These are phyloP conservation scores for Dynastes maya DNA, from an alignment of 2,888 invertebrate genomes.

Conservation along the genomic window DNA sequence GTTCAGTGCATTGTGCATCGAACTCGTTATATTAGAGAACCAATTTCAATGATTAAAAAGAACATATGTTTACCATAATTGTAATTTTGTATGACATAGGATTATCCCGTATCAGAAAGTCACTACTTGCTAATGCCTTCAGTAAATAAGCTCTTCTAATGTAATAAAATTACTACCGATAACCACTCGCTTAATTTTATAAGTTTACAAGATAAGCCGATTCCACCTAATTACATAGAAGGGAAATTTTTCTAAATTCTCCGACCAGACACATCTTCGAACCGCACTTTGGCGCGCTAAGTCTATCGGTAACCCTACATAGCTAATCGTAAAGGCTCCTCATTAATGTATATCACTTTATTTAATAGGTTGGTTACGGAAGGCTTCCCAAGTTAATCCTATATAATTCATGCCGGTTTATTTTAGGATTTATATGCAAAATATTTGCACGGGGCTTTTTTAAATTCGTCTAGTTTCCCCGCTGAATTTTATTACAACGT, in stretches of 20 bases:
- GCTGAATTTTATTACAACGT: no score
- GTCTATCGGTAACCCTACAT: neutral
- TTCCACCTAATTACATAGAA: neutral
- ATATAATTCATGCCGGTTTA: neutral
- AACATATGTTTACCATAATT: no score
- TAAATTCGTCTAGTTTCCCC: neutral
- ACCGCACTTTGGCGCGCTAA: slow-evolving; percentile 5
- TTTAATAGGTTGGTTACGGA: neutral
- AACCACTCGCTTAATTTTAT: neutral
- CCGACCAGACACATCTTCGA: neutral
- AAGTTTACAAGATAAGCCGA: neutral
- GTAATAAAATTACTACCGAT: neutral
- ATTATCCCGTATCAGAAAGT: no score
- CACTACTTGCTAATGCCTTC: neutral
- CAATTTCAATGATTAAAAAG: no score
- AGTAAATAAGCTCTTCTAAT: no score
- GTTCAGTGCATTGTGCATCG: no score
- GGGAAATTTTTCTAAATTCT: neutral
- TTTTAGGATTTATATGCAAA: slow-evolving; percentile 4
- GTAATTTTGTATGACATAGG: no score
- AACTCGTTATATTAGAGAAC: no score
- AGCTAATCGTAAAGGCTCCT: slow-evolving; percentile 6
- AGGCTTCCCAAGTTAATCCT: neutral
- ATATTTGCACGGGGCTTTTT: neutral
- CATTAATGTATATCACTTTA: slow-evolving; percentile 10